These are phyloP conservation scores for Ricordea florida DNA, from an alignment of 92 coral and sea anemone species.

Conservation along the genomic window DNA sequence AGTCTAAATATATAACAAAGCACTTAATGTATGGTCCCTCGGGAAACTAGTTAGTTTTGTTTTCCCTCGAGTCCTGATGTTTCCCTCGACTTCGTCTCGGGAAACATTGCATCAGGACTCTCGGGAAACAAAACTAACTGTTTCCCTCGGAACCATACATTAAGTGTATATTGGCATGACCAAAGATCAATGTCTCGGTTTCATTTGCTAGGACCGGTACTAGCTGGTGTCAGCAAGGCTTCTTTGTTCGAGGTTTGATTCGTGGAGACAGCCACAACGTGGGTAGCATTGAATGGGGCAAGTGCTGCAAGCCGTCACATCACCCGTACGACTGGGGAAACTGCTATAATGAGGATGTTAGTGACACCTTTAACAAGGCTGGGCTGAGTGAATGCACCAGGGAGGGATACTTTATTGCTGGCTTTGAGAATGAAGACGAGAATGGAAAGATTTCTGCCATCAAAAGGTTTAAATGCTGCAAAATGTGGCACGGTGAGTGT, in stretches of 20 bases:
- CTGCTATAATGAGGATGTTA: constrained; percentile 39
- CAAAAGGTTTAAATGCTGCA: constrained; percentile 65
- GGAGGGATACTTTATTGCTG: constrained; percentile 50
- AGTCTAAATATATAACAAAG: too few relatives aligned
- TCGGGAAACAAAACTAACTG: too few relatives aligned
- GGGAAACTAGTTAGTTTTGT: too few relatives aligned
- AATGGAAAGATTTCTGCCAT: constrained; percentile 30
- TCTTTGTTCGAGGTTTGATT: constrained; percentile 19
- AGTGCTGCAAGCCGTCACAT: constrained; percentile 50
- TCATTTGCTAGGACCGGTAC: neutral
- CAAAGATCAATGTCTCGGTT: too few relatives aligned
- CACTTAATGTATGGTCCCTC: too few relatives aligned
- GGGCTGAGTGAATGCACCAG: constrained; percentile 53
- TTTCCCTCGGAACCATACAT: too few relatives aligned
- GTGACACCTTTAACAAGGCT: constrained; percentile 42
- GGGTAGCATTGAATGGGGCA: constrained; percentile 32
- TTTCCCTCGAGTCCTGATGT: too few relatives aligned
- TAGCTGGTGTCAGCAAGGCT: constrained; percentile 35
- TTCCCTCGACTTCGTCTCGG: too few relatives aligned
- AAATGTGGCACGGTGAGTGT: constrained; percentile 45
- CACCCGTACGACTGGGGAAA: constrained; percentile 40
- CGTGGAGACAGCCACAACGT: constrained; percentile 20
- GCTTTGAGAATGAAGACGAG: constrained; percentile 12
- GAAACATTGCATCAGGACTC: too few relatives aligned
- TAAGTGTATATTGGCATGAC: too few relatives aligned